Base-by-base conservation (phyloP, 2,888 invertebrate species). In the Drosophila parthenogenetica region DNA sequence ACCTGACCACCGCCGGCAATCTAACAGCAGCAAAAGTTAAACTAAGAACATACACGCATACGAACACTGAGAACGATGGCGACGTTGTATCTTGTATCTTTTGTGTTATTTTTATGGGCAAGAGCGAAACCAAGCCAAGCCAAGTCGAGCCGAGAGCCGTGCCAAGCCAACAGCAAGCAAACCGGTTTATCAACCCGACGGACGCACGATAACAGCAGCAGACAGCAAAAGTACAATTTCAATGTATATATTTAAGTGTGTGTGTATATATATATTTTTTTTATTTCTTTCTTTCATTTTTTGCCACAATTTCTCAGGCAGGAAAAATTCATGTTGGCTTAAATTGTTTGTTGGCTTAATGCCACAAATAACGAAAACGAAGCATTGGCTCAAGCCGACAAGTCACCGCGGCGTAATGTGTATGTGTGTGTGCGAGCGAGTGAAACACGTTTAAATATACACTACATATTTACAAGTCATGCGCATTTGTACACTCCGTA, bases 261-360 rank as follows among this genome's bases (percentile, higher is more conserved):
- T 51, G 17, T 50, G n/a, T 68, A 10, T 62, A 8, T 53, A 22
- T 68, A 59, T 51, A 46, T 37, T 62, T 51, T 60, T 65, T 51
- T 60, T 55, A 7, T 49, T 57, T 54, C 53, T 60, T 35, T 35
- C 13, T 35, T 35, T 35, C 29, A 29, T 29, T 35, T 71, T 55
- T 73, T 76, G 88, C 86, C 83, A 87, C 80, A 77, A 82, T 77
- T 84, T 84, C 61, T 73, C 67, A 82, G 71, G 74, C 85, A 77
- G 87, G 81, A 86, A 85, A 88, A 85, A 80, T 74, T 76, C 74
- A 73, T 78, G 81, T 73, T 88, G 87, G 81, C 79, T 88, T 83
- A 86, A 86, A 88, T 88, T 86, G 88, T 88, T 88, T 83, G 85
- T 80, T 83, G 84, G 89, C 82, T 82, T 79, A 82, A 84, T 82